Base-by-base conservation (phyloP, 1,140 invertebrate species). In the Dryas iulia region DNA sequence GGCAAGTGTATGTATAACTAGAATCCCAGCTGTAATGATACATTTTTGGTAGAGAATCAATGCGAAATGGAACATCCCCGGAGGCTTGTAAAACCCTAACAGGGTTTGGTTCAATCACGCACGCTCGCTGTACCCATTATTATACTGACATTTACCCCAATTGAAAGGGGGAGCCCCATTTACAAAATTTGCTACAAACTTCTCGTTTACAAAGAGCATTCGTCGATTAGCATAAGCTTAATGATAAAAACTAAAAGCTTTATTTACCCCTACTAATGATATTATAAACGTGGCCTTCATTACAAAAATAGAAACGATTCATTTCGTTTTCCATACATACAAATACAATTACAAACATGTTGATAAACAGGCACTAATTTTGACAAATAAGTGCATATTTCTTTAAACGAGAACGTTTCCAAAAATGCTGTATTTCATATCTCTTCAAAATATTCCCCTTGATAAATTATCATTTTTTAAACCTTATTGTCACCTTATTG, bases 51-150 rank as follows among this genome's bases (percentile, higher is more conserved):
- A 67, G 33, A 65, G 56, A 75, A 74, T 69, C 66, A 66, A 75
- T 69, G 70, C 28, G 59, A 72, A 62, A 74, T 66, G 33, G 56
- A 68, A 65, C 33, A 39, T 71, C 65, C 60, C 69, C 59, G 23
- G 69, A 35, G 72, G 68, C 62, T 39, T 67, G 39, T 71, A 67
- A 72, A 71, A 60, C 53, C 69, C 61, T 74, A 71, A 74, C 68
- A 62, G 59, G 47, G 58, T 71, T 74, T 53, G 69, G 69, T 66
- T 74, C 72, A 74, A 74, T 74, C 65, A 74, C 72, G 72, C 69
- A 71, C 73, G 52, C 69, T 70, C 61, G 33, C 52, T 67, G 56
- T 72, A 72, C 66, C 58, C 56, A 64, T 68, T 61, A 67, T 70
- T 60, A 66, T 66, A 63, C 63, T 70, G 72, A 70, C 59, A 66